These are phyloP conservation scores for Stomatorhinus walkeri DNA, from an alignment of 2,797 vertebrate genomes.

Conservation along the genomic window DNA sequence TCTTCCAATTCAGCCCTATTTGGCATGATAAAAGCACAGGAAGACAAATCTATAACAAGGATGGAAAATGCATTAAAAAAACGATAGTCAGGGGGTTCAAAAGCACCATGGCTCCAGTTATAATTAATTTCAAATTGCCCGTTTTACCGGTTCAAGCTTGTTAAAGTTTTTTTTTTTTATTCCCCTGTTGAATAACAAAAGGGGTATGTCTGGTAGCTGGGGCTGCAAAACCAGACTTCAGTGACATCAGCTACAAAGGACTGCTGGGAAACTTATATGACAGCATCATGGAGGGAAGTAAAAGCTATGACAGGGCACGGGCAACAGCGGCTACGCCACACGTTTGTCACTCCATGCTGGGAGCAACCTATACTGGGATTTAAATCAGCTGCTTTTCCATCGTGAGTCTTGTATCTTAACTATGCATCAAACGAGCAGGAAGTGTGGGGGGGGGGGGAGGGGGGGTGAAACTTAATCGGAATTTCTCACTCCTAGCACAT, in stretches of 20 bases:
- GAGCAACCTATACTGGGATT: not conserved
- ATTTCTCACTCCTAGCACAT: not conserved
- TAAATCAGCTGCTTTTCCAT: not conserved
- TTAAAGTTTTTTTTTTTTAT: not conserved
- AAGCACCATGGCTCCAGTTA: not conserved
- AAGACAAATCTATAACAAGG: conserved; percentile 17
- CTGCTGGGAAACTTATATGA: not conserved
- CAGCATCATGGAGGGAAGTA: not conserved
- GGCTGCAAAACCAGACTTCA: not conserved
- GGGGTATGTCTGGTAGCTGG: not conserved
- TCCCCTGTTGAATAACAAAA: not conserved
- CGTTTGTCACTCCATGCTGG: not conserved
- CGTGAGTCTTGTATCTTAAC: not conserved
- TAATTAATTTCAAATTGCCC: conserved; percentile 10
- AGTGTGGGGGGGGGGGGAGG: not conserved
- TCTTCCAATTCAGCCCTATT: conserved; percentile 35
- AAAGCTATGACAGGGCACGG: not conserved
- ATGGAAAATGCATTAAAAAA: conserved; percentile 6
- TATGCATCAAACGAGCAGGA: not conserved
- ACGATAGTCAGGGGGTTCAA: conserved; percentile 6
- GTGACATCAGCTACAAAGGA: not conserved
- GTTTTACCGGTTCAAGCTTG: conserved; percentile 1
- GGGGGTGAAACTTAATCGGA: not conserved
- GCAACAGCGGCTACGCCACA: not conserved
- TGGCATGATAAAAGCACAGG: conserved; percentile 23